Evolutionary conservation across 30 jellyfish, hydroid and myxozoan species (phyloP), one percentile per base, ranked within the genome.

Genomic region (Catostylus mosaicus): DNA sequence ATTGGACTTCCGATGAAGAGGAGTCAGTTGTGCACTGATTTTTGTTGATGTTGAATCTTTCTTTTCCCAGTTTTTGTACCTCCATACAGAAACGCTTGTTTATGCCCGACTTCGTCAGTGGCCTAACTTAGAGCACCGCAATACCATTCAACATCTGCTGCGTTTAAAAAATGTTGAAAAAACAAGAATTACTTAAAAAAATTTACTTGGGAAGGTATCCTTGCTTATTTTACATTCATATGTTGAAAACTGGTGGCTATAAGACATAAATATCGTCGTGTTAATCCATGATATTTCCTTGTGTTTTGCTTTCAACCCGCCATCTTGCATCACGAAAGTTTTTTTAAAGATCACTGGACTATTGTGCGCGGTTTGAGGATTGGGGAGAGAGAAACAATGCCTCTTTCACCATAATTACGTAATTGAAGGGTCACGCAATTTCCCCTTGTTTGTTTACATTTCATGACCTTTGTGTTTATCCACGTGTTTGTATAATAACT

Each of bases 251-350:
- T n/a, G n/a, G n/a, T n/a, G n/a, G n/a, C n/a, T n/a, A n/a, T n/a
- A n/a, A n/a, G n/a, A n/a, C n/a, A n/a, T n/a, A n/a, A 48, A 8
- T 48, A 3, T 16, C 24, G 14, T 48, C 63, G 63, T 27, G 23
- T 30, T 33, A 72, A 43, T 20, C 40, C 67, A 47, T 48, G 27
- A 40, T 72, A 40, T 18, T 11, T 46, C 7, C 67, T 35, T 22
- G n/a, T 54, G 83, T 72, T 40, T 65, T 65, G 77, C 27, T 80
- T 72, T 80, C 84, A 54, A 45, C 90, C 83, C 90, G 90, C 90
- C 90, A 67, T 80, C 72, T 67, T 65, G 78, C 78, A 80, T 80
- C 84, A 67, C 84, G 84, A 80, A 65, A 65, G 30, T 30, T 66
- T 80, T 80, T 80, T 57, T 37, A 27, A 23, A 59, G 7, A 59